phyloP scores from a whole-genome alignment of 2,113 vertebrate genomes.

The Eulacestoma nigropectus region DNA sequence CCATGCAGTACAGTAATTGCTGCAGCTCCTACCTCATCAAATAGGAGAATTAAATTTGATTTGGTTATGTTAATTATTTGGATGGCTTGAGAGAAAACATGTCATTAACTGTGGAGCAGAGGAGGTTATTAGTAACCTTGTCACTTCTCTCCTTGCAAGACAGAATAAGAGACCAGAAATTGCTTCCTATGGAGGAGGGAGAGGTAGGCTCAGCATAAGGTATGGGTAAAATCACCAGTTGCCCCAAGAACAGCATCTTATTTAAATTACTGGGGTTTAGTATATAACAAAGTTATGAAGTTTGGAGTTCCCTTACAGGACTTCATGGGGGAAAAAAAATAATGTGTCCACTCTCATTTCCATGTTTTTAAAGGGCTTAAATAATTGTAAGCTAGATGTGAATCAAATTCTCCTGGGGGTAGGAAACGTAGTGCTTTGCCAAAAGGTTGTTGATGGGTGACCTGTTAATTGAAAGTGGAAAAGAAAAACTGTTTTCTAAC shows the following conservation, averaged over 20 bases:
- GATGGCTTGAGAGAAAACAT: background rate
- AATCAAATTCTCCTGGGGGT: background rate
- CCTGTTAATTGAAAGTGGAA: background rate
- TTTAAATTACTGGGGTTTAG: background rate
- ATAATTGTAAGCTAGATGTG: background rate
- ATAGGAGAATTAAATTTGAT: background rate
- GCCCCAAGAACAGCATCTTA: background rate
- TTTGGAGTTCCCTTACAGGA: background rate
- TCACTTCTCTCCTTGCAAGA: background rate
- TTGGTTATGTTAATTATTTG: slow-evolving; percentile 10
- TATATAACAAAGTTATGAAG: background rate
- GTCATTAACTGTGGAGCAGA: background rate
- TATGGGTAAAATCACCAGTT: background rate
- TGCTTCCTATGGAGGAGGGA: background rate
- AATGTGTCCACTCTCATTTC: background rate
- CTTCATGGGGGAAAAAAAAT: background rate
- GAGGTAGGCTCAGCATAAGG: background rate
- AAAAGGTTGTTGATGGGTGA: background rate
- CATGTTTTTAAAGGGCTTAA: background rate
- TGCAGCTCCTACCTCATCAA: background rate
- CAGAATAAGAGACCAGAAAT: background rate
- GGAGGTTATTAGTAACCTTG: background rate
- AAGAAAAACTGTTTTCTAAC: background rate
- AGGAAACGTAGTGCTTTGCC: background rate
- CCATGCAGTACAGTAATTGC: background rate